Base-by-base conservation (phyloP, 1,140 invertebrate genomes). In the Dufourea novaeangliae region DNA sequence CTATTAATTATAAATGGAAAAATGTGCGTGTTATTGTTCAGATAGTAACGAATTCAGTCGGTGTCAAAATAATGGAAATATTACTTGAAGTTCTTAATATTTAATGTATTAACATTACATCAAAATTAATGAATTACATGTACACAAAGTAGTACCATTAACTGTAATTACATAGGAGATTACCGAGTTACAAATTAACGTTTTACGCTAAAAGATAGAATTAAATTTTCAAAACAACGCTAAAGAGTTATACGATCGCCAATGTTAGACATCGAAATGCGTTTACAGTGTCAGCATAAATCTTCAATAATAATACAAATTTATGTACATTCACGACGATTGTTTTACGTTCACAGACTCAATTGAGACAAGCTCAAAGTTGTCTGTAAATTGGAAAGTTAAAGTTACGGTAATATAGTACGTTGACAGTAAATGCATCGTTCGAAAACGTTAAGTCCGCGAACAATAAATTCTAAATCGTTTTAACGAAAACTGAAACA, bases 231-330 rank as follows among this genome's bases (percentile, higher is more conserved):
- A 37, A 46, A 6, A 39, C n/a, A 32, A 22, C 39, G 44, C 17
- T 76, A 54, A 29, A 56, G 12, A 66, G 20, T 34, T 50, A 12
- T 63, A 37, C n/a, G 6, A 8, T 25, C 14, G 37, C 37, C 10
- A 50, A 46, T 12, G 20, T 61, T 32, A 59, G n/a, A 72, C 34
- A 72, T 54, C 20, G 2, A 57, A 57, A 75, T 68, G 7, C 14
- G 17, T 57, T 66, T 66, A 67, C 62, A 69, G 34, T 69, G 39
- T 57, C 27, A 41, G n/a, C 44, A n/a, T 5, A 27, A n/a, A 62
- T 54, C 25, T 61, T 62, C 59, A 59, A 59, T 57, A 75, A 59
- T 59, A 44, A 70, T 14, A 70, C 37, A 62, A 34, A 71, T 71
- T 62, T 62, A 63, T 61, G n/a, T 77, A 62, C 74, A 71, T 32